A percentile compares a stretch with the other conserved stretches of the same genome.
Conservation (phyloP, 2,113 vertebrate species). For the Herpetotheres cachinnans region DNA sequence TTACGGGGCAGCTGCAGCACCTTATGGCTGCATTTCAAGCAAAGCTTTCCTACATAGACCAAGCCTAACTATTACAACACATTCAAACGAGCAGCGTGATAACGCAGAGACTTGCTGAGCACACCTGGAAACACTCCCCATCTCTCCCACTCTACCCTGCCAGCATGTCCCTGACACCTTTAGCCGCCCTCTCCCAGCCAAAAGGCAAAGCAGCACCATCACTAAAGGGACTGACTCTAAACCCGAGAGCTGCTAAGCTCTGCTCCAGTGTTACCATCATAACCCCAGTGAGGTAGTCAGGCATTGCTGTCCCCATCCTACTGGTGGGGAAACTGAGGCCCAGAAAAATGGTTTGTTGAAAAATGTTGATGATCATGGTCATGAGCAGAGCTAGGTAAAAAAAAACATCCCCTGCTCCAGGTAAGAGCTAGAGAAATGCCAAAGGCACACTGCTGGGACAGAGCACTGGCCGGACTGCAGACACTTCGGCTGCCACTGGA, state of each 20-base stretch:
- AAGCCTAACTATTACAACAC: not conserved
- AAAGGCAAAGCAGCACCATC: not conserved
- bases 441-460: not conserved
- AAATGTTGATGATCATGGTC: not conserved
- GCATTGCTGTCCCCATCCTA: not conserved
- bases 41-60: not conserved
- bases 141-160: not conserved
- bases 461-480: not conserved
- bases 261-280: not conserved
- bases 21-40: not conserved
- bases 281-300: not conserved
- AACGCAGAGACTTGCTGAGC: not conserved
- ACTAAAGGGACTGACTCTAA: not conserved
- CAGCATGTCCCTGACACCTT: not conserved
- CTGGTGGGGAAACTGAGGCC: not conserved
- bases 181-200: not conserved
- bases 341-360: not conserved
- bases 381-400: not conserved
- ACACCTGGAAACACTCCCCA: not conserved
- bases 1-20: not conserved
- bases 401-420: not conserved
- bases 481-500: not conserved
- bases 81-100: rapidly evolving
- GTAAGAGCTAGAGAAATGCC: not conserved
- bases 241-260: not conserved